Evolutionary conservation across 2,113 vertebrate species (phyloP).

Genomic region (Hemibagrus wyckioides): DNA sequence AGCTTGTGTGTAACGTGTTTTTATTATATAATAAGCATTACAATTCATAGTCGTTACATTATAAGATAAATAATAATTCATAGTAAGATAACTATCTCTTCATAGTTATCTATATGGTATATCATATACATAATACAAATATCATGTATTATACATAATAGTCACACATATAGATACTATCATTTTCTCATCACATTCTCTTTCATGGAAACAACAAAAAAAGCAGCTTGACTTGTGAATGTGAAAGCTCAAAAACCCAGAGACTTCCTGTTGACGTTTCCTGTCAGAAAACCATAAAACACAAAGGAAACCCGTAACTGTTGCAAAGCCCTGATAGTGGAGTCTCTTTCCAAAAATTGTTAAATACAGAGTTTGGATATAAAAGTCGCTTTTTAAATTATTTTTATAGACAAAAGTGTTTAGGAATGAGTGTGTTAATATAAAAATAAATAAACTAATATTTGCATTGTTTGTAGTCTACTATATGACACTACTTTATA

Average conservation of each 20-base stretch:
- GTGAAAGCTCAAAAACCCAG: background rate
- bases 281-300: background rate
- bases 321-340: background rate
- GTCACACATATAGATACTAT: too few relatives aligned
- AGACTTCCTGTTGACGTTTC: background rate
- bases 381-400: background rate
- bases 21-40: background rate
- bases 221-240: background rate
- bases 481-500: background rate
- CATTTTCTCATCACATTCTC: background rate
- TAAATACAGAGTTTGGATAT: background rate
- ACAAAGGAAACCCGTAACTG: background rate
- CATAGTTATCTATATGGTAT: background rate
- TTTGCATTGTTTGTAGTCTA: background rate
- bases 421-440: background rate
- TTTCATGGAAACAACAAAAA: background rate
- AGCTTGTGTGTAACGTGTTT: constrained; percentile 28
- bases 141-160: too few relatives aligned
- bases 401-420: background rate
- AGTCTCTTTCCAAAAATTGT: background rate
- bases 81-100: background rate
- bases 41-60: background rate
- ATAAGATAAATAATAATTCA: background rate
- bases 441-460: background rate
- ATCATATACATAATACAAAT: too few relatives aligned